These are phyloP conservation scores for Mnemiopsis leidyi DNA, from an alignment of 37 sponge, comb jelly and placozoan genomes.

Conservation along the genomic window DNA sequence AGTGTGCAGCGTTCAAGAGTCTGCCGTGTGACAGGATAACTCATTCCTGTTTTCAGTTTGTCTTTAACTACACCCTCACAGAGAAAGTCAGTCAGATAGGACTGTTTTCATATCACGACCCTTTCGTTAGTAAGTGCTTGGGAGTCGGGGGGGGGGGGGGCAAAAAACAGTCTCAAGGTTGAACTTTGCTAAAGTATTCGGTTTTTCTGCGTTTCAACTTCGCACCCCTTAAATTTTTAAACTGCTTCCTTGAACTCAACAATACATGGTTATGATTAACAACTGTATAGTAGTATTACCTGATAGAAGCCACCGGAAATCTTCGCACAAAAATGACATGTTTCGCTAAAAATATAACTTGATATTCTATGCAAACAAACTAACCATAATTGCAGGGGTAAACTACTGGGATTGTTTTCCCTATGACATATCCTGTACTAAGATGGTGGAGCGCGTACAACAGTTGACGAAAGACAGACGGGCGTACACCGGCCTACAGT, in stretches of 20 bases:
- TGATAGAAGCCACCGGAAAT: too few species aligned
- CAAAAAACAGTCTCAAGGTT: too few species aligned
- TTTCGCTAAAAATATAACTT: too few species aligned
- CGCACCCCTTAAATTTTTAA: too few species aligned
- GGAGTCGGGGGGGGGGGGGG: neutral
- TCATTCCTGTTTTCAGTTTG: neutral
- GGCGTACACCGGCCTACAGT: neutral
- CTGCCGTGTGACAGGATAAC: neutral
- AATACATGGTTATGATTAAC: too few species aligned
- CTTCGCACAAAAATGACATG: too few species aligned
- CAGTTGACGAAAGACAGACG: neutral
- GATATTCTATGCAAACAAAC: too few species aligned
- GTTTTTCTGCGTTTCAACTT: too few species aligned
- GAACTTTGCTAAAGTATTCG: too few species aligned
- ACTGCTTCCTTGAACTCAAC: too few species aligned
- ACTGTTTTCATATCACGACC: neutral
- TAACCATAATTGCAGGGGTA: neutral
- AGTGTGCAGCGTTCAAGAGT: neutral
- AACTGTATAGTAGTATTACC: too few species aligned
- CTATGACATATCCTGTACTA: neutral
- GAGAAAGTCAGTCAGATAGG: neutral
- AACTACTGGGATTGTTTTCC: constrained; percentile 42
- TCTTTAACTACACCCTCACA: neutral
- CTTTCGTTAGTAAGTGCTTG: neutral
- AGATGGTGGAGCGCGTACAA: neutral